Conservation (phyloP, 2,113 vertebrate genomes). For the Tyrannus savana region DNA sequence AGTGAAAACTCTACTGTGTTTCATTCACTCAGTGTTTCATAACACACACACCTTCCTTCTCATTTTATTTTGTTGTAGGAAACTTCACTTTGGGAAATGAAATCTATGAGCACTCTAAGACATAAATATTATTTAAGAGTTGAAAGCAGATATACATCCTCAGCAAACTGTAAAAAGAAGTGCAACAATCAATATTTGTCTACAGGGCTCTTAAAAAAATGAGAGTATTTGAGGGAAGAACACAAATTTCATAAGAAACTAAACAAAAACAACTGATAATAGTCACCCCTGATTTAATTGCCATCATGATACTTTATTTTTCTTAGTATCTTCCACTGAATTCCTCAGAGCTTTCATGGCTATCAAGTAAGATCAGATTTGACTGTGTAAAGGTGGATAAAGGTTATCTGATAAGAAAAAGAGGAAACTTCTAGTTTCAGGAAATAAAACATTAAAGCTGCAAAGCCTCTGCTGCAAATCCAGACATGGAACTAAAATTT, state of each 20-base stretch:
- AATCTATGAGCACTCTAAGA: neutral
- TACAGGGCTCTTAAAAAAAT: neutral
- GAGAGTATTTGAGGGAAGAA: neutral
- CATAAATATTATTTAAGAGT: neutral
- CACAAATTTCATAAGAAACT: neutral
- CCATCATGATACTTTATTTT: neutral
- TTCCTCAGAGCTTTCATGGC: neutral
- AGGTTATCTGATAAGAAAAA: neutral
- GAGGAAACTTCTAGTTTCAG: neutral
- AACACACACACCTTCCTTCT: neutral
- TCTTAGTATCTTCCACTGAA: neutral
- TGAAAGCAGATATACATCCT: neutral
- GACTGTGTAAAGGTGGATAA: neutral
- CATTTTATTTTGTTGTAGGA: neutral
- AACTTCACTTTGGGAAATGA: neutral
- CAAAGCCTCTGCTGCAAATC: neutral
- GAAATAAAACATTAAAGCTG: neutral
- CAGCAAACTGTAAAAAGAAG: neutral
- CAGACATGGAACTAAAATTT: neutral
- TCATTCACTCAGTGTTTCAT: neutral
- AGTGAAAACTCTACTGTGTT: neutral
- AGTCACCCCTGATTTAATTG: neutral
- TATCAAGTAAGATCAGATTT: neutral
- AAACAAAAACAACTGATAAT: neutral
- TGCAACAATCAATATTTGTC: neutral